These are phyloP conservation scores for Otocyon megalotis DNA, from an alignment of 2,113 vertebrate genomes.

Conservation along the genomic window DNA sequence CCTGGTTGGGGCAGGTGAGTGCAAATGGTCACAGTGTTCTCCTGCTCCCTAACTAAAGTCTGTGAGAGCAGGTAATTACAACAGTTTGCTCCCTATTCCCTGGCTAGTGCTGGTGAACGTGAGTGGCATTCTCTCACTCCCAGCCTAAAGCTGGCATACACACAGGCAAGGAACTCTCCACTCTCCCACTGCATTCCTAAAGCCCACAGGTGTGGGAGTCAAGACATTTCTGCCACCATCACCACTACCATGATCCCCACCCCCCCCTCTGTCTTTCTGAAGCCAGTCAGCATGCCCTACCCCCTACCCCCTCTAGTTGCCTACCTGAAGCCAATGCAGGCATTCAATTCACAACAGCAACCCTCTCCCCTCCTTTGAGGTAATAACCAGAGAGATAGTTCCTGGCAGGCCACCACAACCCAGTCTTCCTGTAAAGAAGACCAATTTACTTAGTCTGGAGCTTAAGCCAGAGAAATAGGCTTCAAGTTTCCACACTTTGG, in stretches of 20 bases:
- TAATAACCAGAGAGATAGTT: neutral
- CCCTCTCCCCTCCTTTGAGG: neutral
- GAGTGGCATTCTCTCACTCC: neutral
- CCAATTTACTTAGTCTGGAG: neutral
- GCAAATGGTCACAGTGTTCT: neutral
- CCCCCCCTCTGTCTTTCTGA: neutral
- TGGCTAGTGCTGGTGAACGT: neutral
- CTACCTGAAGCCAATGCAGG: neutral
- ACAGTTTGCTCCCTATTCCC: neutral
- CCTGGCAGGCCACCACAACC: neutral
- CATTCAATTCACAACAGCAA: neutral
- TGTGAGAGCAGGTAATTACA: neutral
- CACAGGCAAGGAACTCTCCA: neutral
- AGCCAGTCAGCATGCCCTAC: neutral
- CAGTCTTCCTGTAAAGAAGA: neutral
- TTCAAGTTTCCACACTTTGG: neutral
- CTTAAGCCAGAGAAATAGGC: neutral
- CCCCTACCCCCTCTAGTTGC: neutral
- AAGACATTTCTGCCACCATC: neutral
- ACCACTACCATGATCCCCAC: no score
- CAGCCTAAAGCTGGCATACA: neutral
- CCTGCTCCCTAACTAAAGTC: neutral
- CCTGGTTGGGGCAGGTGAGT: neutral
- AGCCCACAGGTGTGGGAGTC: neutral
- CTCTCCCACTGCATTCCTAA: neutral